Conservation (phyloP, 2,113 vertebrate species). For the Dinomys branickii region DNA sequence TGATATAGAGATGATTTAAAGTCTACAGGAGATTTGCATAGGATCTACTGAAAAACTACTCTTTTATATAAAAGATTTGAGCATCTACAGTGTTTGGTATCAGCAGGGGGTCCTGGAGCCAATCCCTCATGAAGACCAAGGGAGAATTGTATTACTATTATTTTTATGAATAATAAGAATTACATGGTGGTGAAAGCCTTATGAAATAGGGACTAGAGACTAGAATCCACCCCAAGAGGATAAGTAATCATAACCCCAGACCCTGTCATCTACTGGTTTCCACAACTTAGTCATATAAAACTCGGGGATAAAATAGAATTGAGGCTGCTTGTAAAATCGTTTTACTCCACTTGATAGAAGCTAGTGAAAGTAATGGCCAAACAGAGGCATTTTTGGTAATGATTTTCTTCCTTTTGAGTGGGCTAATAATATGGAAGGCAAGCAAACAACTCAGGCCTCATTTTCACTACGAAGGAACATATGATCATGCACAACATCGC, state of each 20-base stretch:
- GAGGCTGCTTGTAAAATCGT: not conserved
- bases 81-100: not conserved
- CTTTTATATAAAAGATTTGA: not conserved
- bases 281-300: not conserved
- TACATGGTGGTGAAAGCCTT: not conserved
- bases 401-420: not conserved
- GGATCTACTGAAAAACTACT: not conserved
- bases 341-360: not conserved
- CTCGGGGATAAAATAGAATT: not conserved
- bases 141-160: not conserved
- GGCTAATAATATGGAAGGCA: not conserved
- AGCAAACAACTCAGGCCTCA: not conserved
- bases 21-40: not conserved
- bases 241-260: not conserved
- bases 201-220: not conserved
- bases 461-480: not conserved
- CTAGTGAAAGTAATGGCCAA: conserved; percentile 18
- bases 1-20: not conserved
- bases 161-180: not conserved
- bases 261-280: not conserved
- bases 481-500: not conserved
- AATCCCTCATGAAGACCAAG: not conserved
- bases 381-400: not conserved
- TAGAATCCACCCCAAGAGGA: not conserved
- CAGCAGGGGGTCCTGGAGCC: not conserved